Evolutionary conservation across 2,113 vertebrate species (phyloP).

Genomic region (Cinclus mexicanus): DNA sequence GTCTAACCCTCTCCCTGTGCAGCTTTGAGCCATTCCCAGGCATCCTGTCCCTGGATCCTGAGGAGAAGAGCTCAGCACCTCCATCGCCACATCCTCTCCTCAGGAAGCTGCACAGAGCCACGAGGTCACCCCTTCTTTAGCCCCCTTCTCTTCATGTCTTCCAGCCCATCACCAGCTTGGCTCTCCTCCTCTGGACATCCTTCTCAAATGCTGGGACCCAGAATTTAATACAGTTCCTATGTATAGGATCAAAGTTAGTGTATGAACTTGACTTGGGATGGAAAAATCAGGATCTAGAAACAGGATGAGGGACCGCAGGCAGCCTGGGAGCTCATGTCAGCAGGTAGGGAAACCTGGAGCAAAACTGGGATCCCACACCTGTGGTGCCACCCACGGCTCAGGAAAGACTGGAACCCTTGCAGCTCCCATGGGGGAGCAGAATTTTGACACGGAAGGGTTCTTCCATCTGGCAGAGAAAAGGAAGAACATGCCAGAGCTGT

Average conservation of each 20-base stretch:
- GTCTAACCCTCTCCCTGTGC: neutral
- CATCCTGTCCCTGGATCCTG: neutral
- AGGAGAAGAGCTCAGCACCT: neutral
- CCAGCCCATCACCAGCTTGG: neutral
- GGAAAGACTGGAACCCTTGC: neutral
- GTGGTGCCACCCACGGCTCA: accelerated
- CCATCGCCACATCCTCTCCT: accelerated
- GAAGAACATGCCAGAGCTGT: neutral
- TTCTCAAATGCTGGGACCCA: neutral
- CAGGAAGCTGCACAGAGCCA: neutral
- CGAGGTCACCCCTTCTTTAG: neutral
- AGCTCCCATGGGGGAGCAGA: neutral
- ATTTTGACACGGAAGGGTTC: neutral
- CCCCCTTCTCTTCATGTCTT: neutral
- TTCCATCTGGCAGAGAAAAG: neutral
- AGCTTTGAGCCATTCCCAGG: neutral
- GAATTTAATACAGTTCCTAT: neutral
- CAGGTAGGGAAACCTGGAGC: neutral
- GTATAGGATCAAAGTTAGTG: neutral
- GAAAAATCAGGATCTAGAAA: neutral
- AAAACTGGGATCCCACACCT: neutral
- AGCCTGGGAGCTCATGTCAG: neutral
- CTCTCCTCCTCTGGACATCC: neutral
- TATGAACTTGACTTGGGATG: neutral
- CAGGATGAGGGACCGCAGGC: neutral